These are phyloP conservation scores for Drymonia ruficornis DNA, from an alignment of 2,888 invertebrate species.

Conservation along the genomic window DNA sequence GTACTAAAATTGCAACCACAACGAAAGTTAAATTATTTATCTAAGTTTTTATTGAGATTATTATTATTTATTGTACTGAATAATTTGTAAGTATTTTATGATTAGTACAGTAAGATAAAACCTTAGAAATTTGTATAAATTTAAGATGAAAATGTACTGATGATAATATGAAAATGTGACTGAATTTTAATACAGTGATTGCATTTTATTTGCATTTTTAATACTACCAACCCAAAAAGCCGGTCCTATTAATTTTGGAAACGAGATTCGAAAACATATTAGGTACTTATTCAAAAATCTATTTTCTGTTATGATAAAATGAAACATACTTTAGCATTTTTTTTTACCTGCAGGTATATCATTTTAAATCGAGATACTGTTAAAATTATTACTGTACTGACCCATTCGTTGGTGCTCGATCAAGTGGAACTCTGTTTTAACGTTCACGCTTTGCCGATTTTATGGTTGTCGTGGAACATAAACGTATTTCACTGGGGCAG, in stretches of 20 bases:
- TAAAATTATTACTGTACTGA: not conserved
- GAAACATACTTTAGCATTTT: not conserved
- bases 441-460: not conserved
- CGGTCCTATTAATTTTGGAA: not conserved
- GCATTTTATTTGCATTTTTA: not conserved
- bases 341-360: not conserved
- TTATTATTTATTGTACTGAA: conserved; percentile 2
- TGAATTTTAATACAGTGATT: not conserved
- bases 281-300: not conserved
- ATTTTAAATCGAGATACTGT: not conserved
- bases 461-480: not conserved
- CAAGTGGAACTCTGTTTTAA: not conserved
- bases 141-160: not conserved
- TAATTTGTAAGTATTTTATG: conserved; percentile 1
- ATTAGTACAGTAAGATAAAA: not conserved
- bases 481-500: not conserved
- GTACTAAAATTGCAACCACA: too few species aligned
- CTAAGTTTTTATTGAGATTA: not conserved
- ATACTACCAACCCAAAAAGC: not conserved
- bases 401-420: not conserved
- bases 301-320: too few species aligned
- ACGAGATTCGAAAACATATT: not conserved
- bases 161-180: not conserved
- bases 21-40: not conserved
- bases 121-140: not conserved